Percentiles rank a stretch among this genome's conserved stretches.
Evolutionary conservation across 2,888 invertebrate genomes (phyloP).

Genomic region (Microctonus aethiopoides): DNA sequence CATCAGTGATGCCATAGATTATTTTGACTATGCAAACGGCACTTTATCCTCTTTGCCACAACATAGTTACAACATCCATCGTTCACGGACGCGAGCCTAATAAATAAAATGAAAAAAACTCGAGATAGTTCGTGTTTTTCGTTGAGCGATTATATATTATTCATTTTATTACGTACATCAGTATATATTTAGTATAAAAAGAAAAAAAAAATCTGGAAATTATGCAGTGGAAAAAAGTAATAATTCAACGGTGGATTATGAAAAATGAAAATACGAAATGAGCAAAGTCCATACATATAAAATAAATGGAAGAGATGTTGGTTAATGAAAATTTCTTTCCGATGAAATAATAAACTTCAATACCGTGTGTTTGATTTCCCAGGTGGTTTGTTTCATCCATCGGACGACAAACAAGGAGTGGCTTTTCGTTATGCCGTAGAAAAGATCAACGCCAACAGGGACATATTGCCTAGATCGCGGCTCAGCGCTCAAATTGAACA

Average conservation of each 20-base stretch:
- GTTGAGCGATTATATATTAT: not conserved
- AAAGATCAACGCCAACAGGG: constrained; percentile 85
- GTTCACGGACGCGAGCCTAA: not conserved
- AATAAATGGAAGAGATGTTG: not conserved
- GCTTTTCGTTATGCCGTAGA: constrained; percentile 94
- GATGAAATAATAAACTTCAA: constrained; percentile 26
- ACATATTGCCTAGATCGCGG: constrained; percentile 86
- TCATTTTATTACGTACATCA: not conserved
- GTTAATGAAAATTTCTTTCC: not conserved
- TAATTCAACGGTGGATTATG: not conserved
- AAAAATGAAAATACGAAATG: not conserved
- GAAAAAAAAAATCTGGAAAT: not conserved
- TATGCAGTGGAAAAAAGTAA: not conserved
- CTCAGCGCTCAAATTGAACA: constrained; percentile 90
- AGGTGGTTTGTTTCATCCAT: constrained; percentile 91
- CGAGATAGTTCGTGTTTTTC: not conserved
- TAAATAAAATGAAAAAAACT: not conserved
- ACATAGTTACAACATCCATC: not conserved
- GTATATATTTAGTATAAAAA: not conserved
- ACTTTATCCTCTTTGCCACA: not conserved
- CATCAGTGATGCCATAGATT: not conserved
- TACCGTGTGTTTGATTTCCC: constrained; percentile 54
- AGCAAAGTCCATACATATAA: not conserved
- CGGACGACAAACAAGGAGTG: constrained; percentile 88
- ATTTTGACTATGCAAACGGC: not conserved